Percentiles rank a stretch among this genome's conserved stretches.
Conservation (phyloP, 2,888 invertebrate genomes). For the Neoaliturus tenellus region DNA sequence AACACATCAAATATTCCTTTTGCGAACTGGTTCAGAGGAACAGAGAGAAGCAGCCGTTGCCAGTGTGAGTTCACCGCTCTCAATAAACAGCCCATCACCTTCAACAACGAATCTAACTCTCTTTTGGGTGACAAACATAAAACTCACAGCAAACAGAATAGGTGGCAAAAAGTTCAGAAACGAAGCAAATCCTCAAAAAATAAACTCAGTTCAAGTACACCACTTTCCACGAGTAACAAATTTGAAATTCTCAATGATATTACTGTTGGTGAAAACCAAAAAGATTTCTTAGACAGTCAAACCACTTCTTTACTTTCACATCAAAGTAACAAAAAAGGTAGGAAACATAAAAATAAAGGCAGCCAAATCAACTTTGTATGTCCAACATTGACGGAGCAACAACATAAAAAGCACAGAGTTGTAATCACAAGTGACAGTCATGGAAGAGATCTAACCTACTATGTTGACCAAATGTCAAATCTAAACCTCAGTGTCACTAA, state of each 20-base stretch:
- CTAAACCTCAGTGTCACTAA: background rate
- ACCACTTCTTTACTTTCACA: background rate
- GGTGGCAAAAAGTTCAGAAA: background rate
- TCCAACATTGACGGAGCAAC: background rate
- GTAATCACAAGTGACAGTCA: background rate
- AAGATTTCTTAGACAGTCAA: background rate
- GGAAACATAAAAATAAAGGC: background rate
- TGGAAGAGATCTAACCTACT: background rate
- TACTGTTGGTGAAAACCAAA: background rate
- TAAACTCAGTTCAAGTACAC: background rate
- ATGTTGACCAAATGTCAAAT: background rate
- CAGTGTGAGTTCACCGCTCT: background rate
- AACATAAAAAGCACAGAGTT: background rate
- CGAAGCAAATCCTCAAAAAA: background rate
- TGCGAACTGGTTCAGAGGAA: background rate
- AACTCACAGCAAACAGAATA: background rate
- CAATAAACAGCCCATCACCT: background rate
- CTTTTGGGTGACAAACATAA: background rate
- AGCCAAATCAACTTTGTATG: background rate
- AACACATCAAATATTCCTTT: background rate
- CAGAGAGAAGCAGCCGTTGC: background rate
- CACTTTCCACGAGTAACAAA: background rate
- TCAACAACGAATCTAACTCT: background rate
- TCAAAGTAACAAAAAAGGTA: background rate
- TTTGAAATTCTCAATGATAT: background rate